Percentiles rank a stretch among this genome's conserved stretches.
Evolutionary conservation across 2,113 vertebrate genomes (phyloP).

Genomic region (Ancistrus triradiatus): DNA sequence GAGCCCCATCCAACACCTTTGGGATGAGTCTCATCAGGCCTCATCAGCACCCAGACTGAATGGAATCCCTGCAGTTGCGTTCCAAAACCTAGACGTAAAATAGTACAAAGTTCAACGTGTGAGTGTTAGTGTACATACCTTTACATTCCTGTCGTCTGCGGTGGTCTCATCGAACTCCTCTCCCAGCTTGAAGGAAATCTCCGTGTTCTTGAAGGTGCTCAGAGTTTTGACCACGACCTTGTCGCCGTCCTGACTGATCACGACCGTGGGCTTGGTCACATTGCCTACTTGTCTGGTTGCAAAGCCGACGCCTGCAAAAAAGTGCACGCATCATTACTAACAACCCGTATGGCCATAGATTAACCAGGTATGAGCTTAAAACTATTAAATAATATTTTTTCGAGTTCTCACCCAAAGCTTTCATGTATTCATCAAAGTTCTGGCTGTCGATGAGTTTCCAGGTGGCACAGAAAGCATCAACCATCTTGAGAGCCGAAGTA

Average conservation of each 20-base stretch:
- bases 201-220: slow-evolving; percentile 94
- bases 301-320: slow-evolving; percentile 81
- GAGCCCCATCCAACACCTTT: too few relatives aligned
- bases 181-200: slow-evolving; percentile 85
- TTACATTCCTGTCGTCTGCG: slow-evolving; percentile 87
- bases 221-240: slow-evolving; percentile 84
- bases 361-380: too few relatives aligned
- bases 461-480: slow-evolving; percentile 89
- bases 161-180: slow-evolving; percentile 96
- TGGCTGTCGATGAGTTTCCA: slow-evolving; percentile 94
- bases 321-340: too few relatives aligned
- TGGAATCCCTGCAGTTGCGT: too few relatives aligned
- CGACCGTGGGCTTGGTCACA: slow-evolving; percentile 88
- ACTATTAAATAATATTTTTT: too few relatives aligned
- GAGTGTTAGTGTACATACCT: slow-evolving; percentile 78
- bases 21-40: too few relatives aligned
- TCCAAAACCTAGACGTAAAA: too few relatives aligned
- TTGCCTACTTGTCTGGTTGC: slow-evolving; percentile 92
- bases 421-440: slow-evolving; percentile 98
- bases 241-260: slow-evolving; percentile 85
- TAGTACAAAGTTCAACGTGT: too few relatives aligned
- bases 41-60: too few relatives aligned
- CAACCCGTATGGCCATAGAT: too few relatives aligned
- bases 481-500: slow-evolving; percentile 68
- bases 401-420: slow-evolving; percentile 77